Percentiles rank a stretch among this genome's conserved stretches.
phyloP scores from a whole-genome alignment of 2,797 vertebrate species.

The Scolopax rusticola region DNA sequence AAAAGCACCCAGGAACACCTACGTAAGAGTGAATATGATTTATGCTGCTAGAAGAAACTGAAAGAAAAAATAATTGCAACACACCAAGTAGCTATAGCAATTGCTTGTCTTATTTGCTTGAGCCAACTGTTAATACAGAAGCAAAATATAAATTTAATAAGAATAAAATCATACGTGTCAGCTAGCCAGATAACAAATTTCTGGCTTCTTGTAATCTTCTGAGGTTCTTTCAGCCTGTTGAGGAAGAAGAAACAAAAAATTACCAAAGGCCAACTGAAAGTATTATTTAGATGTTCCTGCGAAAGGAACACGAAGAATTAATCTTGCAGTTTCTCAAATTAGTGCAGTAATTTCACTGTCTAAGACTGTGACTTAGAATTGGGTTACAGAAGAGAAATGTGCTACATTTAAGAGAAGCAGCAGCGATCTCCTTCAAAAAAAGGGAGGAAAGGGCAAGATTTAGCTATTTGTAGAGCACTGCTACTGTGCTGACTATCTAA shows the following conservation, averaged over 20 bases:
- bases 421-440: background rate
- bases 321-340: slow-evolving; percentile 9
- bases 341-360: background rate
- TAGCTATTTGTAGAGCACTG: background rate
- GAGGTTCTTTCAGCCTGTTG: slow-evolving; percentile 87
- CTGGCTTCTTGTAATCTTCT: slow-evolving; percentile 85
- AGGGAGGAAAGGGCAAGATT: background rate
- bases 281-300: background rate
- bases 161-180: slow-evolving; percentile 86
- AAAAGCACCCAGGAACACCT: background rate
- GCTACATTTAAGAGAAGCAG: background rate
- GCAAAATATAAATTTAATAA: background rate
- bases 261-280: background rate
- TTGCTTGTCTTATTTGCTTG: background rate
- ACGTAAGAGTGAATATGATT: background rate
- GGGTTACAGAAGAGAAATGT: background rate
- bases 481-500: background rate
- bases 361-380: background rate
- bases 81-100: background rate
- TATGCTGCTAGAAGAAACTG: background rate
- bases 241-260: slow-evolving; percentile 12
- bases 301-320: background rate
- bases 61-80: background rate
- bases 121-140: background rate
- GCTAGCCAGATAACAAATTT: slow-evolving; percentile 91